Conservation (phyloP, 2,113 vertebrate species). For the Rhegmatorhina hoffmannsi region DNA sequence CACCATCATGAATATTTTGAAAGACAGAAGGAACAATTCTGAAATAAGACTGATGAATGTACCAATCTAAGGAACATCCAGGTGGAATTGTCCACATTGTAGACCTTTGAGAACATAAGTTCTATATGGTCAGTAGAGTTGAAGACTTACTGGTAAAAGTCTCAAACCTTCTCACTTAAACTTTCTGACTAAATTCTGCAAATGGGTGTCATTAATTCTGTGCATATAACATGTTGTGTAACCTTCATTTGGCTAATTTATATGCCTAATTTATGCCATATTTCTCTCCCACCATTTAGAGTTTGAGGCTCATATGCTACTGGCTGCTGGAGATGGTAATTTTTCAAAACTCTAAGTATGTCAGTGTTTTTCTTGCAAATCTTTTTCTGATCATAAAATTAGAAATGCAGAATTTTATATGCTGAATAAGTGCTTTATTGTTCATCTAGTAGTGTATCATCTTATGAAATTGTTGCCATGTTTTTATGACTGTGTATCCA, state of each 20-base stretch:
- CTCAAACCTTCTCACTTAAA: background rate
- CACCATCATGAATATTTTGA: background rate
- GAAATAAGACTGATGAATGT: background rate
- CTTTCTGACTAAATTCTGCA: background rate
- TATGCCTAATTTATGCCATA: background rate
- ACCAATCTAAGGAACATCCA: background rate
- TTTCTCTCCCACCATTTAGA: background rate
- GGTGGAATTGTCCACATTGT: background rate
- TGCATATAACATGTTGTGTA: background rate
- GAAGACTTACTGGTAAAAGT: background rate
- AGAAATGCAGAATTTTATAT: background rate
- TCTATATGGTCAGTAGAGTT: background rate
- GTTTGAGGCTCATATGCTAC: background rate
- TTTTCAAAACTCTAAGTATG: background rate
- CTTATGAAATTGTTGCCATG: background rate
- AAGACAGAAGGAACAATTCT: background rate
- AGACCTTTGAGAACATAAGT: background rate
- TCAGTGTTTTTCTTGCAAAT: conserved; percentile 5
- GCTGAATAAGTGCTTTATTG: background rate
- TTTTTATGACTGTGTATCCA: background rate
- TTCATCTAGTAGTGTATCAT: background rate
- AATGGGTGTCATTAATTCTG: background rate
- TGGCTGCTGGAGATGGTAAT: background rate
- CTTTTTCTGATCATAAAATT: background rate
- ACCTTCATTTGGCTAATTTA: background rate